Evolutionary conservation across 23 tunicate genomes (phyloP), one percentile per base, ranked within the genome.

Genomic region (Pegea sp.): DNA sequence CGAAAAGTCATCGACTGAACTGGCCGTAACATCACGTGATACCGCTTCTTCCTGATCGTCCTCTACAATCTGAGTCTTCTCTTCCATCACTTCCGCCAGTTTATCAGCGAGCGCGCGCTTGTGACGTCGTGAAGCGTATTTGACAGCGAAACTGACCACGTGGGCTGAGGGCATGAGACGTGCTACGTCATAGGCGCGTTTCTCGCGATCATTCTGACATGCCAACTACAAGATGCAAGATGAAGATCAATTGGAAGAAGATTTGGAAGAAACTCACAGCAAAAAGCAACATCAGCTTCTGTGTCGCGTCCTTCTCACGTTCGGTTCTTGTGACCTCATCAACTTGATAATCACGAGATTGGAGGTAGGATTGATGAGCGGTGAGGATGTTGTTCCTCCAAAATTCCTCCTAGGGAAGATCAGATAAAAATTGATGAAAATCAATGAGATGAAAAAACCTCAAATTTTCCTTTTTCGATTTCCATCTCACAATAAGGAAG

Each of bases 351-450:
- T 77, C 95, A 3, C 64, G 63, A 1, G 76, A 58, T 28, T 49
- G 65, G 16, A 73, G 72, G 30, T 61, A 73, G 28, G 68, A 67
- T 1, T 50, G 26, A 34, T 57, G 62, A 1, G 95, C 59, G 6
- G 84, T 38, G 26, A 73, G 57, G 25, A 84, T 29, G 11, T 52
- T 42, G 3, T 72, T 67, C 53, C 68, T 67, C 95, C 95, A 84
- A 53, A 69, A 84, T 57, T 84, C 84, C 44, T 84, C 95, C 93
- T 81, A 64, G 3, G n/a, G n/a, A n/a, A n/a, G 22, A 50, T 23
- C 18, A 19, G 7, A 19, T 23, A 6, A 23, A 50, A 13, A 50
- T 23, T 23, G 21, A 50, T 19, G 1, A 22, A 19, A 11, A 52
- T 0, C 25, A 13, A 25, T 5, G 21, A 24, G 8, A 7, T 29